Conservation (phyloP, 2,113 vertebrate genomes). For the Anser cygnoides region DNA sequence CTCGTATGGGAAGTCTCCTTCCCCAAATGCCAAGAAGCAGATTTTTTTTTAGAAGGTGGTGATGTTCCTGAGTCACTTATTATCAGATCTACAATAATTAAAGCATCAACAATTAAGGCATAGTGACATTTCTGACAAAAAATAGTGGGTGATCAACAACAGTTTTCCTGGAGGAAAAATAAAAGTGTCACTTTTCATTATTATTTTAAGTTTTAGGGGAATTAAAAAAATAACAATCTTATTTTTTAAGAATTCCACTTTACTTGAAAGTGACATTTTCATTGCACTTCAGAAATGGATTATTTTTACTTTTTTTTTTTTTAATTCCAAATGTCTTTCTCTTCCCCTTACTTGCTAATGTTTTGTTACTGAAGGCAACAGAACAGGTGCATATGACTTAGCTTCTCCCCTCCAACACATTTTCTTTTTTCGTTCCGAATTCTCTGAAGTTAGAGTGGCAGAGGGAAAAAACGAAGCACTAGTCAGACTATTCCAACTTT, state of each 20-base stretch:
- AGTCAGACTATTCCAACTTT: constrained; percentile 38
- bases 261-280: constrained; percentile 33
- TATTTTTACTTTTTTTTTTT: constrained; percentile 30
- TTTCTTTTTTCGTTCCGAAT: constrained; percentile 61
- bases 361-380: constrained; percentile 58
- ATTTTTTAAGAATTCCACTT: not conserved
- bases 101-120: not conserved
- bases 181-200: not conserved
- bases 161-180: not conserved
- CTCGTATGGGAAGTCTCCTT: not conserved
- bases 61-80: not conserved
- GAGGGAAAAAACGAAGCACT: not conserved
- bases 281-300: constrained; percentile 18
- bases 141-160: not conserved
- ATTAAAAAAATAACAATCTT: not conserved
- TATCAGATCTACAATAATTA: not conserved
- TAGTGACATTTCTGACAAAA: not conserved
- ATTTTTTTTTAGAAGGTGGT: not conserved
- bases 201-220: not conserved
- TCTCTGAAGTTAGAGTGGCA: not conserved
- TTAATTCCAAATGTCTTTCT: constrained; percentile 51
- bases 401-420: constrained; percentile 57
- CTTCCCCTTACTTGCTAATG: constrained; percentile 27
- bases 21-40: not conserved
- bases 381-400: constrained; percentile 64